Evolutionary conservation across 2,888 invertebrate genomes (phyloP), one percentile per base, ranked within the genome.

Genomic region (Drosophila austrosaltans): DNA sequence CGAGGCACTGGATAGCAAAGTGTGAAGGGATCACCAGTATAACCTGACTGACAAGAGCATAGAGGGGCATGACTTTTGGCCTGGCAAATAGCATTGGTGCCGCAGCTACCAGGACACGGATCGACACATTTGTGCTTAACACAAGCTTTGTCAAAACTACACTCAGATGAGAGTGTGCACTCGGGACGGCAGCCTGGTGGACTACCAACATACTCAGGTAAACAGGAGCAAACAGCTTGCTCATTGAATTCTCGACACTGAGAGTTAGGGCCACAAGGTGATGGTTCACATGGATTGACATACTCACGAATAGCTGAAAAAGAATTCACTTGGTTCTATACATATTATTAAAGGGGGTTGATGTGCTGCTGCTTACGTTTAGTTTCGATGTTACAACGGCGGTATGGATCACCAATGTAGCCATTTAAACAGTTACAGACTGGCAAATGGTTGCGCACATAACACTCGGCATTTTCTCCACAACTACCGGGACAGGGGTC

Each of bases 401-500:
- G 92, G 90, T 96, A 96, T 4, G 96, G 96, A 92, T 97, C 95
- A 75, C 97, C 97, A 16, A 95, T 94, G 90, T 95, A 96, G 59
- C 95, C 95, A 69, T 93, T 91, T 12, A 94, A 92, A 90, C 97
- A 97, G 69, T 93, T 95, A 88, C 96, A 95, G 53, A 94, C 93
- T 66, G 95, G 95, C 83, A 96, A 88, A 92, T 96, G 95, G 82
- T 95, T 96, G 16, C 95, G 93, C 16, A 96, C 96, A 92, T 95
- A 95, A 89, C 96, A 96, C 57, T 94, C 93, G 22, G 96, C 95
- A 84, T 96, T 95, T 76, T 94, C 93, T 4, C 96, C 96, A 89
- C 97, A 97, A 36, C 95, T 95, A 78, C 96, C 96, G 7, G 95
- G 95, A 82, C 96, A 97, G 25, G 96, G 96, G 92, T 97, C 95